Conservation (phyloP, 2,888 invertebrate genomes). For the Sialis fuliginosa region DNA sequence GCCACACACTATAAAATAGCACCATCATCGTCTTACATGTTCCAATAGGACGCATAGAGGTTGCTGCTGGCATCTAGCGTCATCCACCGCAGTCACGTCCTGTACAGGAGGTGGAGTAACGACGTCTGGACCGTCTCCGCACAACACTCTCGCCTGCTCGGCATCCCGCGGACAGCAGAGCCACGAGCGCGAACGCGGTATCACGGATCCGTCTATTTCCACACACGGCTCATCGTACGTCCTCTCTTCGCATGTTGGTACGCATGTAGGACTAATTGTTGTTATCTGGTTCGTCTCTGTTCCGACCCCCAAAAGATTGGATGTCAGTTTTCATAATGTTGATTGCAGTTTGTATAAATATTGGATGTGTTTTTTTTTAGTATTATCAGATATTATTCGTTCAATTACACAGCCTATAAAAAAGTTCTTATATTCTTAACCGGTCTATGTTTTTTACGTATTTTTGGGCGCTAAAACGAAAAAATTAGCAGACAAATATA, state of each 20-base stretch:
- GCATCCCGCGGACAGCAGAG: conserved; percentile 26
- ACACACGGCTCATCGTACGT: conserved; percentile 26
- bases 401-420: no score
- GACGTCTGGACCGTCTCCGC: conserved; percentile 15
- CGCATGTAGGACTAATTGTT: not conserved
- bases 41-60: conserved; percentile 2
- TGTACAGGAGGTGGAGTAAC: conserved; percentile 16
- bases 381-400: no score
- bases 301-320: no score
- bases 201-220: conserved; percentile 18
- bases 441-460: no score
- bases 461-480: no score
- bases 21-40: conserved; percentile 1
- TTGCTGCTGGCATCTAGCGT: not conserved
- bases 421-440: no score
- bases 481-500: no score
- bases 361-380: no score
- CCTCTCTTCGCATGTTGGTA: conserved; percentile 9
- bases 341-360: no score
- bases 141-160: conserved; percentile 11
- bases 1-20: no score
- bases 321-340: no score
- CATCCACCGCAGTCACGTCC: conserved; percentile 27
- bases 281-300: not conserved
- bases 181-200: conserved; percentile 25